Evolutionary conservation across 2,888 invertebrate species (phyloP).

Genomic region (Helicoverpa assulta): DNA sequence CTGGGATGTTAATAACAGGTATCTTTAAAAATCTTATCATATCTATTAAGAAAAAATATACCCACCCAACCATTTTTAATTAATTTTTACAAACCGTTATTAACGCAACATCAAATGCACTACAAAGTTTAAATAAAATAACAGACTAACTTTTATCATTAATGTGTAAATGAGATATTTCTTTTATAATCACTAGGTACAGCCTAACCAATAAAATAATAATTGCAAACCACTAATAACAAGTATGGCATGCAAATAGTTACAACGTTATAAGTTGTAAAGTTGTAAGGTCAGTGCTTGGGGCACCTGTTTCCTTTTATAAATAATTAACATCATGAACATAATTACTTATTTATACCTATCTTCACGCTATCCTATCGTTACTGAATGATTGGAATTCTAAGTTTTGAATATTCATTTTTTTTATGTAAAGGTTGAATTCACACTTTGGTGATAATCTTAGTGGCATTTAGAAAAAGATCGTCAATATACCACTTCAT

Average conservation of each 20-base stretch:
- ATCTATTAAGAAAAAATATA: too few species aligned
- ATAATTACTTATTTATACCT: conserved; percentile 25
- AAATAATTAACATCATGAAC: conserved; percentile 25
- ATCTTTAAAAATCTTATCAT: too few species aligned
- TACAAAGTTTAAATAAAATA: background rate
- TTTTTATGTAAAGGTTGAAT: background rate
- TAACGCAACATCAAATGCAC: background rate
- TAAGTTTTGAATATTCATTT: background rate
- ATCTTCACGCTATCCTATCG: conserved; percentile 12
- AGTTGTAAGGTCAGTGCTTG: conserved; percentile 3
- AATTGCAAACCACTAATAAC: background rate
- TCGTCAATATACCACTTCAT: too few species aligned
- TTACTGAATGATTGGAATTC: conserved; percentile 12
- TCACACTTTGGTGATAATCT: background rate
- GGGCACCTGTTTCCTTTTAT: conserved; percentile 40
- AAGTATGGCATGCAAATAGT: conserved; percentile 22
- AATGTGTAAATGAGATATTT: conserved; percentile 19
- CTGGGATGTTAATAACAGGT: too few species aligned
- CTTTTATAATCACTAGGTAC: conserved; percentile 11
- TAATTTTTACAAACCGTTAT: background rate
- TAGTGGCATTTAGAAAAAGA: too few species aligned
- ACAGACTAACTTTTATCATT: conserved; percentile 4
- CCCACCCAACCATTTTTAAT: background rate
- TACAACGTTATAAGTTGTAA: background rate
- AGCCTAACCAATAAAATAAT: conserved; percentile 1